Evolutionary conservation across 2,888 invertebrate species (phyloP).

Genomic region (Azorinus chamasolen): DNA sequence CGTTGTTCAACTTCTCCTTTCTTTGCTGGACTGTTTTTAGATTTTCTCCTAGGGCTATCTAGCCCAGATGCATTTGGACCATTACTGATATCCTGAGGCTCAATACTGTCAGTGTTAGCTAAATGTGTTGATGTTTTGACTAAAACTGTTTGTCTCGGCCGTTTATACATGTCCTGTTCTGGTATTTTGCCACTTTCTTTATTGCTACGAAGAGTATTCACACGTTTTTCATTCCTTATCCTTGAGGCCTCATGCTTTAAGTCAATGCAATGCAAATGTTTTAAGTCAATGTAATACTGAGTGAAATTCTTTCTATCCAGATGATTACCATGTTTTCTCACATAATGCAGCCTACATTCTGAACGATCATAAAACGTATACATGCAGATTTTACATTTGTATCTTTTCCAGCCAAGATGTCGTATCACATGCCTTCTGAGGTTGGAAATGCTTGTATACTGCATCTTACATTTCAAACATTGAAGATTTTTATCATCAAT

Average conservation of each 20-base stretch:
- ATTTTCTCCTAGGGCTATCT: too few species aligned
- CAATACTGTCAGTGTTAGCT: too few species aligned
- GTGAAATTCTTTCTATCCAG: slow-evolving; percentile 17
- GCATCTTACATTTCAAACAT: slow-evolving; percentile 84
- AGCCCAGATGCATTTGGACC: too few species aligned
- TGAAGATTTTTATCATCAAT: slow-evolving; percentile 75
- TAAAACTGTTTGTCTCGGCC: not conserved
- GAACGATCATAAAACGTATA: slow-evolving; percentile 85
- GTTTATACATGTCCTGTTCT: slow-evolving; percentile 7
- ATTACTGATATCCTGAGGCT: too few species aligned
- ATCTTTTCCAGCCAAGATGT: slow-evolving; percentile 92
- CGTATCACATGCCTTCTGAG: slow-evolving; percentile 92
- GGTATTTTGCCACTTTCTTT: slow-evolving; percentile 9
- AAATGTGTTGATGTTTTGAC: too few species aligned
- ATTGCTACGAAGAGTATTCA: slow-evolving; percentile 57
- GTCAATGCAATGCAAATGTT: slow-evolving; percentile 38
- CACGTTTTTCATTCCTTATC: slow-evolving; percentile 66
- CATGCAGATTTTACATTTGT: slow-evolving; percentile 91
- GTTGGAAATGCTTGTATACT: slow-evolving; percentile 88
- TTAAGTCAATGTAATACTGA: slow-evolving; percentile 16
- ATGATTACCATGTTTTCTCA: slow-evolving; percentile 68
- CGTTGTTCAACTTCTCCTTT: too few species aligned
- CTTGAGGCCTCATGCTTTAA: slow-evolving; percentile 60
- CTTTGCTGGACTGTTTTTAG: too few species aligned
- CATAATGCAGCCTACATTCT: slow-evolving; percentile 77